Percentiles rank a stretch among this genome's conserved stretches.
Conservation (phyloP, 2,888 invertebrate genomes). For the Cetonia aurata region DNA sequence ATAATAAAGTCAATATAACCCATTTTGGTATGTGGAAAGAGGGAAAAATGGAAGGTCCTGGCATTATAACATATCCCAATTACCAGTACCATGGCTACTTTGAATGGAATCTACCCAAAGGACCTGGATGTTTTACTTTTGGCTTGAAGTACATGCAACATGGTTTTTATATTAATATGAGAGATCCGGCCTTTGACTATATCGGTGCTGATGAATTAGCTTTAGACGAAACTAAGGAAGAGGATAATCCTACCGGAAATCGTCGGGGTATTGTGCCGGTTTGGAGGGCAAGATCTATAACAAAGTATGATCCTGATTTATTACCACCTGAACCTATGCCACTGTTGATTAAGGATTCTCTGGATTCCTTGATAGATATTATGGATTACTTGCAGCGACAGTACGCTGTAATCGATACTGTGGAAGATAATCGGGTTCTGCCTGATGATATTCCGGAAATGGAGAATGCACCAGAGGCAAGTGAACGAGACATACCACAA, state of each 20-base stretch:
- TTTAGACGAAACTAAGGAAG: constrained; percentile 68
- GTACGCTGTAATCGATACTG: constrained; percentile 65
- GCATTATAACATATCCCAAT: constrained; percentile 76
- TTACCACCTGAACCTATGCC: constrained; percentile 79
- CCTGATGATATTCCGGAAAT: constrained; percentile 57
- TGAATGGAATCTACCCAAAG: constrained; percentile 77
- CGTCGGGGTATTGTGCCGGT: constrained; percentile 67
- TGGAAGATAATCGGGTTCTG: constrained; percentile 57
- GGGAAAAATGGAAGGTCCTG: constrained; percentile 81
- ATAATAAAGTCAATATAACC: constrained; percentile 69
- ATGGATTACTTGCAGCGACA: constrained; percentile 67
- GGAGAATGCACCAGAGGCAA: not conserved
- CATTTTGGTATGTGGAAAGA: constrained; percentile 75
- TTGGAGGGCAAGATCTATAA: constrained; percentile 79
- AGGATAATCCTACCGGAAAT: constrained; percentile 57
- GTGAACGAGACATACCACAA: no score
- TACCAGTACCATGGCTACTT: constrained; percentile 81
- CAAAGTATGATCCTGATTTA: constrained; percentile 76
- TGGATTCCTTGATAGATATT: constrained; percentile 69
- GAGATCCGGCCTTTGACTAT: constrained; percentile 72
- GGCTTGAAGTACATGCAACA: constrained; percentile 82
- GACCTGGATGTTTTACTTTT: constrained; percentile 82
- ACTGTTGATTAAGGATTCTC: constrained; percentile 75
- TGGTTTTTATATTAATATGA: constrained; percentile 76
- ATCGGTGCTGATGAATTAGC: constrained; percentile 65